Percentiles rank a stretch among this genome's conserved stretches.
Evolutionary conservation across 2,797 vertebrate species (phyloP).

Genomic region (Scolopax bukidnonensis): DNA sequence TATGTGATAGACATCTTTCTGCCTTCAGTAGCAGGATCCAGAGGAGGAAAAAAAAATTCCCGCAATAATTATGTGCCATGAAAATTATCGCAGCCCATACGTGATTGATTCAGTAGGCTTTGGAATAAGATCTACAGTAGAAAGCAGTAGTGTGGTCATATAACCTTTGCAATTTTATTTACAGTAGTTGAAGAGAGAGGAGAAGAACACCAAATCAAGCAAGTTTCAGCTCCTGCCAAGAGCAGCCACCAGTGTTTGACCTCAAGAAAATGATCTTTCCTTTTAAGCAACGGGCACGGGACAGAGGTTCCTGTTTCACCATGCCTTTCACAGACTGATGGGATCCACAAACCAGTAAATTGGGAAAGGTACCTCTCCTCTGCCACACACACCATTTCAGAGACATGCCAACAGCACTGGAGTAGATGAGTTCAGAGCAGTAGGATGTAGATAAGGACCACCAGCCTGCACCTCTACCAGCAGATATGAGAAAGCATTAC

Average conservation of each 20-base stretch:
- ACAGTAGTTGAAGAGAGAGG: background rate
- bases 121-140: background rate
- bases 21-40: background rate
- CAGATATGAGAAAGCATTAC: rapidly evolving
- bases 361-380: background rate
- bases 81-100: background rate
- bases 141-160: background rate
- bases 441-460: background rate
- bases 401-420: background rate
- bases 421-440: background rate
- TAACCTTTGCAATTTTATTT: background rate
- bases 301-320: background rate
- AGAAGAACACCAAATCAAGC: background rate
- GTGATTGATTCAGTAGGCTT: background rate
- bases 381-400: background rate
- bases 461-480: background rate
- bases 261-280: background rate
- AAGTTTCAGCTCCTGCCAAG: background rate
- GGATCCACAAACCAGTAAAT: background rate
- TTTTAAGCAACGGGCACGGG: background rate
- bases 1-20: background rate
- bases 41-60: background rate
- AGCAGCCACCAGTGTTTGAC: background rate
- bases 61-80: background rate
- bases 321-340: background rate